Percentiles rank a stretch among this genome's conserved stretches.
Conservation (phyloP, 2,888 invertebrate species). For the Malthinus seriepunctatus region DNA sequence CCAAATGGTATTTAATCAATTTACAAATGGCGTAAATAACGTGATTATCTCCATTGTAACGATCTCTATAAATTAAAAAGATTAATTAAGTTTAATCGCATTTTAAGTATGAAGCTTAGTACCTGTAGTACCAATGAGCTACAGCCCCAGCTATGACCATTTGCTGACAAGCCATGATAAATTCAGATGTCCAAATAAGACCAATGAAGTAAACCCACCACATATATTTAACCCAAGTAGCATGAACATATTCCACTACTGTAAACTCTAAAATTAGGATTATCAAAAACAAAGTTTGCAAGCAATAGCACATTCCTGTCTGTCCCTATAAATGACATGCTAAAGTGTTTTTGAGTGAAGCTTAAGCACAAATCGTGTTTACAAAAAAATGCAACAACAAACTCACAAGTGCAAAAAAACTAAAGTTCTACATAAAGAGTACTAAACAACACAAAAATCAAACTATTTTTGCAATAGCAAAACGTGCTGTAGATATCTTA, state of each 20-base stretch:
- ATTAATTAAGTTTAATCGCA: not conserved
- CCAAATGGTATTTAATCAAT: conserved; percentile 85
- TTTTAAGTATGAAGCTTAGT: not conserved
- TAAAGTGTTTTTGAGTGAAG: no score
- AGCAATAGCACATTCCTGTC: conserved; percentile 7
- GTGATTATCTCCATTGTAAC: conserved; percentile 68
- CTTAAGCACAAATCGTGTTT: no score
- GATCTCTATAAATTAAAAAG: conserved; percentile 59
- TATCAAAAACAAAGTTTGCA: conserved; percentile 9
- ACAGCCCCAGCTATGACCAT: conserved; percentile 93
- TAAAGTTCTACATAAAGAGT: not conserved
- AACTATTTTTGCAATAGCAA: no score
- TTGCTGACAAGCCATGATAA: conserved; percentile 92
- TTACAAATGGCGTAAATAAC: conserved; percentile 74
- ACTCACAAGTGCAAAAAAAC: conserved; percentile 7
- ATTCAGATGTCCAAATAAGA: conserved; percentile 91
- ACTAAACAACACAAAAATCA: not conserved
- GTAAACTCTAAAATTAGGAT: conserved; percentile 58
- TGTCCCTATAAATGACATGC: not conserved
- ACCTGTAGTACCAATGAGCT: conserved; percentile 92
- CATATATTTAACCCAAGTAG: conserved; percentile 85
- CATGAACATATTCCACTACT: conserved; percentile 74
- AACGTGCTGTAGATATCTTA: conserved; percentile 28
- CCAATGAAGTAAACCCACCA: conserved; percentile 93
- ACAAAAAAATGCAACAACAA: not conserved